A percentile compares a stretch with the other conserved stretches of the same genome.
Conservation (phyloP, 2,888 invertebrate genomes). For the Lamproptera curius region DNA sequence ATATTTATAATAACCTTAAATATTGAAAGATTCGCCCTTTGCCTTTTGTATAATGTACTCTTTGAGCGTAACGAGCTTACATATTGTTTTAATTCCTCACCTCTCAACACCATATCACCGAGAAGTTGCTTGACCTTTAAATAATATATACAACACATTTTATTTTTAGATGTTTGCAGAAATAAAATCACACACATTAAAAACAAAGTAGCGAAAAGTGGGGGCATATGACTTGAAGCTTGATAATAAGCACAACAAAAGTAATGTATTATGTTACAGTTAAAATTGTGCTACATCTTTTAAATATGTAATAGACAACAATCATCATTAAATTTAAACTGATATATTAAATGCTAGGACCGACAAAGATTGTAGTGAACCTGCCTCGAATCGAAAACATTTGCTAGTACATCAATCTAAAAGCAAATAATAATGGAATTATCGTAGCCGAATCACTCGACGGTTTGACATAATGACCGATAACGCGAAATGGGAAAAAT, state of each 20-base stretch:
- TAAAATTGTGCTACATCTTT: too few relatives aligned
- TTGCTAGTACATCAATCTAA: constrained; percentile 37
- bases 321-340: too few relatives aligned
- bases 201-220: too few relatives aligned
- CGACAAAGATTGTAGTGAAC: too few relatives aligned
- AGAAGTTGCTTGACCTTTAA: constrained; percentile 64
- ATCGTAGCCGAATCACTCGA: constrained; percentile 42
- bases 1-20: constrained; percentile 73
- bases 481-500: constrained; percentile 57
- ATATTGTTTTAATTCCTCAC: constrained; percentile 91
- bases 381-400: constrained; percentile 35
- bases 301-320: too few relatives aligned
- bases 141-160: too few relatives aligned
- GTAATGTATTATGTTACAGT: too few relatives aligned
- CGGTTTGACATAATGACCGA: constrained; percentile 52
- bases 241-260: too few relatives aligned
- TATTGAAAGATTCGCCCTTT: constrained; percentile 85
- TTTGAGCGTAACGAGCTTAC: constrained; percentile 89
- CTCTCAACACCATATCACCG: constrained; percentile 85
- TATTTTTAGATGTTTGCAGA: too few relatives aligned
- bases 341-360: too few relatives aligned
- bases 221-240: too few relatives aligned
- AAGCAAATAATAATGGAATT: constrained; percentile 39
- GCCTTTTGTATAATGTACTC: constrained; percentile 89
- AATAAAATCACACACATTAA: too few relatives aligned